Base-by-base conservation (phyloP, 2,113 vertebrate species). In the Anthoscopus minutus region DNA sequence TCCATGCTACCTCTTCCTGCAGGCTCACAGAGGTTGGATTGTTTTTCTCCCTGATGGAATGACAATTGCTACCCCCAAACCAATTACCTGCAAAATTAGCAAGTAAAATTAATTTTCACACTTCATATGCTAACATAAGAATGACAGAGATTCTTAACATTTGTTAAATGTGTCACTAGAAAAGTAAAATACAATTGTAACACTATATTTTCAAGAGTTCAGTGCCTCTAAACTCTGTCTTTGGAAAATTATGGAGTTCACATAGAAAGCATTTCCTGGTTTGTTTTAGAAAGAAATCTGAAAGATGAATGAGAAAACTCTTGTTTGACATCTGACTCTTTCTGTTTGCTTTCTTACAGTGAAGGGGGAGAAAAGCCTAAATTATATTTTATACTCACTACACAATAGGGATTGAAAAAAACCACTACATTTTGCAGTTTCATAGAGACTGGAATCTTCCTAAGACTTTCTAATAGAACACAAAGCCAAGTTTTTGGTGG, bases 31-130 rank as follows among this genome's bases (percentile, higher is more conserved):
- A 38, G 77, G 44, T 62, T 69, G 42, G 8, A 2, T 4, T 47
- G 33, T 57, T 57, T 11, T 30, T 17, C 25, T 72, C 33, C 71
- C 35, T 76, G 12, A 60, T 60, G 62, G 62, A 87, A 19, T 88
- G 77, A 94, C 70, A 95, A 58, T 95, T 96, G 50, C 24, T 92
- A 93, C 82, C 71, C 60, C 33, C 47, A 94, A 94, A 92, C 21
- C 50, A 94, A 86, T 94, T 97, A 94, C 81, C 83, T 93, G 97
- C 87, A 35, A 45, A 88, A 94, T 97, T 97, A 97, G 84, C 81
- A 97, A 89, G 84, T 89, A 85, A 97, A 97, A 96, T 93, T 66
- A 94, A 91, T 97, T 96, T 97, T 97, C 93, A 92, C 88, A 91
- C 79, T 96, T 96, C 88, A 47, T 93, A 76, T 76, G 40, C 51